Conservation (phyloP, 64 coral and sea anemone genomes). For the Dendronephthya gigantea region DNA sequence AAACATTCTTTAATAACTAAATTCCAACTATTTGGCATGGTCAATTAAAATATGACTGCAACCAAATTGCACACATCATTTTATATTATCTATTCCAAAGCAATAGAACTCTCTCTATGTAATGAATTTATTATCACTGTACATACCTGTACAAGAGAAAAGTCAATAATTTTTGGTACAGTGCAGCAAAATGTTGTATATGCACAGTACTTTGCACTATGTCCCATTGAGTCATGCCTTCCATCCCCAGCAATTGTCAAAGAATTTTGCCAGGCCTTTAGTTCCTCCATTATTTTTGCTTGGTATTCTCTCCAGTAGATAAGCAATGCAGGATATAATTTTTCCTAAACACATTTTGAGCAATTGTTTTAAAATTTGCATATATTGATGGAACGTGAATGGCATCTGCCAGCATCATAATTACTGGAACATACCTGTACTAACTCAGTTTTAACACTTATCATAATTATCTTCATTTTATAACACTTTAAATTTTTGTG, state of each 20-base stretch:
- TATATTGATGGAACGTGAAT: not conserved
- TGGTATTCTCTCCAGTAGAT: not conserved
- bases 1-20: no score
- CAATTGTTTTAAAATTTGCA: not conserved
- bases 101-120: no score
- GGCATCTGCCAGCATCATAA: no score
- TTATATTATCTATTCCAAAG: no score
- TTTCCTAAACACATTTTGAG: constrained; percentile 6
- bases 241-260: constrained; percentile 4
- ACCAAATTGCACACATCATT: no score
- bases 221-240: not conserved
- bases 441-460: no score
- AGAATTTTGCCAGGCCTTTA: not conserved
- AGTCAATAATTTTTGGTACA: not conserved
- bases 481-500: not conserved
- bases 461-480: not conserved
- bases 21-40: no score
- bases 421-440: no score
- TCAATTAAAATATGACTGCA: no score
- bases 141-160: not conserved
- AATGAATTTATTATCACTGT: no score
- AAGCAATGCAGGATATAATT: not conserved
- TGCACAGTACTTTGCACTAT: constrained; percentile 11
- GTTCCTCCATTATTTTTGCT: not conserved
- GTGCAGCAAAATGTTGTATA: constrained; percentile 16